Evolutionary conservation across 2,797 vertebrate genomes (phyloP).

Genomic region (Anguilla obscura): DNA sequence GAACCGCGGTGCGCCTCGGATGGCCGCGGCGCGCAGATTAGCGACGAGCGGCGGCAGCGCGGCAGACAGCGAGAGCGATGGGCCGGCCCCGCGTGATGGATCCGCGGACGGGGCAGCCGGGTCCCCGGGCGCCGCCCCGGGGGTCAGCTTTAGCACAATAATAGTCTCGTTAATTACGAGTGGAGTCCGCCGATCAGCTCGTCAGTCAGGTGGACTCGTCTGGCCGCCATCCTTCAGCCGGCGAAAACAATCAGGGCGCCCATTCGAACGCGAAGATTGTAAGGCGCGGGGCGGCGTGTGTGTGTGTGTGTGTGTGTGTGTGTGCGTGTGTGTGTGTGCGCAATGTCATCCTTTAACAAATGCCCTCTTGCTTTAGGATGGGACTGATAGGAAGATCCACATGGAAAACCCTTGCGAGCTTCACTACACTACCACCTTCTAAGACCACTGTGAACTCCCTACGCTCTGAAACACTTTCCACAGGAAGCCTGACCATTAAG

Average conservation of each 20-base stretch:
- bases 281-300: constrained; percentile 34
- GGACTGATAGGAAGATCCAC: background rate
- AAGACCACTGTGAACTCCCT: background rate
- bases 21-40: constrained; percentile 5
- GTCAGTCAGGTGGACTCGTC: constrained; percentile 68
- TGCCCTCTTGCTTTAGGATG: background rate
- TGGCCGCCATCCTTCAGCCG: constrained; percentile 67
- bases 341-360: constrained; percentile 26
- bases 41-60: background rate
- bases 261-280: constrained; percentile 53
- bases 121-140: constrained; percentile 62
- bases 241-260: constrained; percentile 66
- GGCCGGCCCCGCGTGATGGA: constrained; percentile 66
- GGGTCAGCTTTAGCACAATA: constrained; percentile 69
- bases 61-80: constrained; percentile 66
- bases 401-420: background rate
- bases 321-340: background rate
- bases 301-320: background rate
- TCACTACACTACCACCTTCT: background rate
- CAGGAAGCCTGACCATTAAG: background rate
- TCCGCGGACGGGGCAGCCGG: constrained; percentile 66
- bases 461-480: background rate
- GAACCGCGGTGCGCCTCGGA: background rate
- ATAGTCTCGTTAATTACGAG: constrained; percentile 80
- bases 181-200: constrained; percentile 70